These are phyloP conservation scores for Himalopsyche tibetana DNA, from an alignment of 2,888 invertebrate species.

Conservation along the genomic window DNA sequence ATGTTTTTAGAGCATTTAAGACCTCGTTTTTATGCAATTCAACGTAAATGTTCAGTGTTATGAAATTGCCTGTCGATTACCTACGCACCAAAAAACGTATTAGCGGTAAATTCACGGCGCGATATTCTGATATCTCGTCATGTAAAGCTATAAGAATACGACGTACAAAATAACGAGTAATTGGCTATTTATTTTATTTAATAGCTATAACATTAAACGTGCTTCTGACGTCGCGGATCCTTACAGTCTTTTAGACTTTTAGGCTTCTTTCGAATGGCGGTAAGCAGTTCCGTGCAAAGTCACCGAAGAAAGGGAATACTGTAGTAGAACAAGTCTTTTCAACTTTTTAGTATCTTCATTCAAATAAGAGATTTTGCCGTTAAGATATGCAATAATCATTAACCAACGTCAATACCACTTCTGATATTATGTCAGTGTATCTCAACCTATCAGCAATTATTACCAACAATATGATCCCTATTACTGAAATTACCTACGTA, in stretches of 20 bases:
- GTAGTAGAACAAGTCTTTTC: no score
- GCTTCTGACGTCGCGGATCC: constrained; percentile 43
- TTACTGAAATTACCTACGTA: no score
- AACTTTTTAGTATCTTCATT: no score
- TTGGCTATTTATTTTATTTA: constrained; percentile 60
- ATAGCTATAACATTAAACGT: constrained; percentile 53
- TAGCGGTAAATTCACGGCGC: constrained; percentile 8
- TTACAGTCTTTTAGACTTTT: neutral
- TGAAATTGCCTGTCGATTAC: constrained; percentile 34
- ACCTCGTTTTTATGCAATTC: constrained; percentile 32
- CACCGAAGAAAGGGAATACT: no score
- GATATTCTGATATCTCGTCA: constrained; percentile 40
- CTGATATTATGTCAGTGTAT: no score
- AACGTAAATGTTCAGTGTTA: constrained; percentile 35
- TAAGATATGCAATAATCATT: no score
- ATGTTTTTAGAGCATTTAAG: constrained; percentile 5
- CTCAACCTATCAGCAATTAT: no score
- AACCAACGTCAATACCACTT: no score
- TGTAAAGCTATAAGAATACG: constrained; percentile 18
- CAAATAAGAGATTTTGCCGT: no score
- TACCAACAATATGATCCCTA: no score
- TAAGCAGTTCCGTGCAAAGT: neutral
- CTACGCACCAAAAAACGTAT: constrained; percentile 29
- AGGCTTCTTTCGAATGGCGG: neutral
- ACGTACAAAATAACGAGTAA: constrained; percentile 60